These are phyloP conservation scores for Probaryconus sp. DNA, from an alignment of 1,140 invertebrate genomes.

Conservation along the genomic window DNA sequence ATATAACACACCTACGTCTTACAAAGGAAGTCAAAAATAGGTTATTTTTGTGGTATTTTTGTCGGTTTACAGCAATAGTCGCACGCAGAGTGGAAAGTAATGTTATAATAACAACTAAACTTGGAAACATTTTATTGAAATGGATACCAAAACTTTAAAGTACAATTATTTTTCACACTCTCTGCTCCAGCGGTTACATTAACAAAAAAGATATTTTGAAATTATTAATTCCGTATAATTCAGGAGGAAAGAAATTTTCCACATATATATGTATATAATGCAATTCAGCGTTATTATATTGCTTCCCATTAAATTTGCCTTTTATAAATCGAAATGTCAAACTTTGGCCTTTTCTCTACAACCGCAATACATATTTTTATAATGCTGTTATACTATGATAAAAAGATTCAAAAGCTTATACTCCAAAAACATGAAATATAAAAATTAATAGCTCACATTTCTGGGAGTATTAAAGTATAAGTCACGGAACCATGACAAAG, in stretches of 20 bases:
- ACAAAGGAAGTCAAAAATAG: constrained; percentile 50
- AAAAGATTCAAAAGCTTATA: constrained; percentile 25
- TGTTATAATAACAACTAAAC: constrained; percentile 11
- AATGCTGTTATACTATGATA: constrained; percentile 2
- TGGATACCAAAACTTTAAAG: not conserved
- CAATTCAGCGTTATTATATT: no score
- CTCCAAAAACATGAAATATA: constrained; percentile 27
- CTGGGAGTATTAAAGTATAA: constrained; percentile 31
- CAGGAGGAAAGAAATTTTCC: no score
- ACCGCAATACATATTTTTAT: constrained; percentile 4
- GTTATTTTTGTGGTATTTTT: constrained; percentile 44
- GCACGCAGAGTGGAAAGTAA: constrained; percentile 14
- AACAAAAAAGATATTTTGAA: not conserved
- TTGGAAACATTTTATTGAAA: constrained; percentile 11
- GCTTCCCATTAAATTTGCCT: no score
- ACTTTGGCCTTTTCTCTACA: not conserved
- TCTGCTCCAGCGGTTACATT: no score
- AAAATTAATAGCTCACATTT: constrained; percentile 41
- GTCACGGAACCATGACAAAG: constrained; percentile 26
- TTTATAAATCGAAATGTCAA: no score
- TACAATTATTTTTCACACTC: no score
- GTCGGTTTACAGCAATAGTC: constrained; percentile 8
- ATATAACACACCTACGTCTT: constrained; percentile 21
- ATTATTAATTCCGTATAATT: no score
- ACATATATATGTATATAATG: no score